A percentile compares a stretch with the other conserved stretches of the same genome.
phyloP scores from a whole-genome alignment of 1,140 invertebrate genomes.

The Elymnias hypermnestra region DNA sequence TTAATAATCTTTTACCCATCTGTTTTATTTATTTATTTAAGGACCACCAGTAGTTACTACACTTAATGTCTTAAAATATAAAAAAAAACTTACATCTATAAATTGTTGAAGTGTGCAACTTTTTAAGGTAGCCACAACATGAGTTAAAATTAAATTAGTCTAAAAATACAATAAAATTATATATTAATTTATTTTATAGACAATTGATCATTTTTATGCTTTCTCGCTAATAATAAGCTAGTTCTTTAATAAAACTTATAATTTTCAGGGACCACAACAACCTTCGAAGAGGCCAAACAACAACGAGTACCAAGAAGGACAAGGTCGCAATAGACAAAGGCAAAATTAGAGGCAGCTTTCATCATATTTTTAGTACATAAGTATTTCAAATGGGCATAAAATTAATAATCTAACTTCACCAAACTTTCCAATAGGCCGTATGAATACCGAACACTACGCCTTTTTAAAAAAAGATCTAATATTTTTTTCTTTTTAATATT shows the following conservation, averaged over 20 bases:
- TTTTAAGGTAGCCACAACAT: too few species aligned
- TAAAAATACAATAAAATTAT: too few species aligned
- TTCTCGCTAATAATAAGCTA: too few species aligned
- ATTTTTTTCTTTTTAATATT: background rate
- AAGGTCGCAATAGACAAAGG: constrained; percentile 31
- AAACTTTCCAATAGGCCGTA: constrained; percentile 12
- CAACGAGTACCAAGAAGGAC: constrained; percentile 34
- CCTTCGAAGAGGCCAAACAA: constrained; percentile 20
- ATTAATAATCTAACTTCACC: constrained; percentile 12
- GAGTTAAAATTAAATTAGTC: too few species aligned
- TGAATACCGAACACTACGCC: background rate
- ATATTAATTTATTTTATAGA: too few species aligned
- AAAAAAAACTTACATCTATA: too few species aligned
- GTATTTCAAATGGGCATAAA: constrained; percentile 20
- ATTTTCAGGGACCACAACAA: constrained; percentile 22
- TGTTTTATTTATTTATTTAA: too few species aligned
- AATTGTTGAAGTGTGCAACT: too few species aligned
- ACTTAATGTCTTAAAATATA: too few species aligned
- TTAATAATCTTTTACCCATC: too few species aligned
- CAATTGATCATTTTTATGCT: too few species aligned
- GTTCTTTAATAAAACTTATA: background rate
- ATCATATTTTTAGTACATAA: constrained; percentile 4
- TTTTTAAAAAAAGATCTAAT: constrained; percentile 1
- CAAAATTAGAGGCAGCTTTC: constrained; percentile 13
- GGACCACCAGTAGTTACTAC: too few species aligned